Conservation (phyloP, 2,888 invertebrate genomes). For the Calameuta pallipes region DNA sequence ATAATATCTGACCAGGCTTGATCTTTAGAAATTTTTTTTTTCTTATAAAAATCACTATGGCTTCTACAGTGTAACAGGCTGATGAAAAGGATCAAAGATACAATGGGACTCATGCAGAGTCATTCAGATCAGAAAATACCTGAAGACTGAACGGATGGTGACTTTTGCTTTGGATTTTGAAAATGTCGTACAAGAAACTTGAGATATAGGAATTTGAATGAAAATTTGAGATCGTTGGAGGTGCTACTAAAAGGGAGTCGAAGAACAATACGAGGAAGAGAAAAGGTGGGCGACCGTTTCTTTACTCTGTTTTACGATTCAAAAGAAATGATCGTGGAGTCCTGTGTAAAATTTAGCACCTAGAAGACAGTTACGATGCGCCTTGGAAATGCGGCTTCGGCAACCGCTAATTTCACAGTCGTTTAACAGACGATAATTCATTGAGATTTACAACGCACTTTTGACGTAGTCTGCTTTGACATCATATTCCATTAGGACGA, state of each 20-base stretch:
- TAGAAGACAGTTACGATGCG: constrained; percentile 64
- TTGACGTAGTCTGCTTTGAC: constrained; percentile 35
- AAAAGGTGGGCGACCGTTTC: not conserved
- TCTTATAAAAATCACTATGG: not conserved
- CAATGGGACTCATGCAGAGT: not conserved
- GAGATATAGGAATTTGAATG: not conserved
- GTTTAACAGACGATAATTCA: constrained; percentile 64
- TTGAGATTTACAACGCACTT: constrained; percentile 57
- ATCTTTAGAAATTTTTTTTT: not conserved
- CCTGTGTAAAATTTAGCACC: constrained; percentile 59
- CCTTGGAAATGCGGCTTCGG: constrained; percentile 47
- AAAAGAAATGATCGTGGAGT: not conserved
- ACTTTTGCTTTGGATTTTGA: not conserved
- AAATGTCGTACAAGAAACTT: not conserved
- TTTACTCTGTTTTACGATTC: not conserved
- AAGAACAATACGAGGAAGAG: not conserved
- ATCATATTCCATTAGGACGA: constrained; percentile 55
- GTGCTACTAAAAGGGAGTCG: not conserved
- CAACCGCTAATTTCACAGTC: constrained; percentile 67
- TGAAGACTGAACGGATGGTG: not conserved
- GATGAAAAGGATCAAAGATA: not conserved
- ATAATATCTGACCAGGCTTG: not conserved
- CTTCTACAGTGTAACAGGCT: not conserved
- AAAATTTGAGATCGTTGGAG: not conserved
- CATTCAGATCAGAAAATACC: not conserved